Evolutionary conservation across 35 echinoderm and acorn worm genomes (phyloP), one percentile per base, ranked within the genome.

Genomic region (Strongylocentrotus purpuratus): DNA sequence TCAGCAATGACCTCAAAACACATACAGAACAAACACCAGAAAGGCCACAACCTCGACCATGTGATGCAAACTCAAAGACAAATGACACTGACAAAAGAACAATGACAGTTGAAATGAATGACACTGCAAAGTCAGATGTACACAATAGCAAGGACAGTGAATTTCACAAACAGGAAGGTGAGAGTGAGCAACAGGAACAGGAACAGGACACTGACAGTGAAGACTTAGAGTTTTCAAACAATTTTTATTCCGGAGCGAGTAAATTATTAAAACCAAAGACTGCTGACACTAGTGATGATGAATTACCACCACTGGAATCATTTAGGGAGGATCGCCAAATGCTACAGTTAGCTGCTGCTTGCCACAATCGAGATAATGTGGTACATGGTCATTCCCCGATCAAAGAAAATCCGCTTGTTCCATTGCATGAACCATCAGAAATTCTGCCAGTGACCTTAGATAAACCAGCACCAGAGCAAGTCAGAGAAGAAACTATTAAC

Each of bases 171-270:
- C 65, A 78, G 65, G 50, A 55, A 55, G 50, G 1, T 55, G 11
- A 55, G 15, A 55, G 0, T 55, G 10, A 55, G 50, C 50, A 55
- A 55, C 8, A 4, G 11, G 90, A 92, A 46, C 28, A 92, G 41
- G 92, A 94, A 47, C 47, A 55, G 92, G 92, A 94, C 18, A 47
- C 32, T 35, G 32, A 94, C 92, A 48, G 92, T 94, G 60, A 85
- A 18, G 78, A 94, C 0, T 71, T 85, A 15, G 31, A 78, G 65
- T 78, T 28, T 78, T 78, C 65, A 14, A 86, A 94, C 32, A 48
- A 94, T 46, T 71, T 71, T 85, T 32, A 31, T 12, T 33, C 60
- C 10, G 94, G 94, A 46, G 20, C 32, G 20, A 85, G 22, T 33
- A 14, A 94, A 48, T 41, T 33, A 86, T 25, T 33, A 2, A 32